phyloP scores from a whole-genome alignment of 2,113 vertebrate species.

The Heterotis niloticus region DNA sequence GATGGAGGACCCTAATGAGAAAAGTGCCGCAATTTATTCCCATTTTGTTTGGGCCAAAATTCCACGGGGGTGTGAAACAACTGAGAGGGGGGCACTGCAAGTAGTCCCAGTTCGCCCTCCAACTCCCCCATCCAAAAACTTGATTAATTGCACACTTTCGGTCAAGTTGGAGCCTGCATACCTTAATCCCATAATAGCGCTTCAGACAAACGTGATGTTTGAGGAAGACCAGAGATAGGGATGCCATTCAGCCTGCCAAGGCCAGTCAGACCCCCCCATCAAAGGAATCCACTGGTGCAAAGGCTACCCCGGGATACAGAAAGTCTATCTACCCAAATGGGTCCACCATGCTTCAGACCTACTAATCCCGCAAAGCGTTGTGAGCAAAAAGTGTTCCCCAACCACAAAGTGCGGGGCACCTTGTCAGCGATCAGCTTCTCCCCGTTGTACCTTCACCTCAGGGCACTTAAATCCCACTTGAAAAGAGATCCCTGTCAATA shows the following conservation, averaged over 20 bases:
- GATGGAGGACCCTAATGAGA: conserved; percentile 12
- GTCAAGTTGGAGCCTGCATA: neutral
- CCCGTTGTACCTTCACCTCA: too few species aligned
- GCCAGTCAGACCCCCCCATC: neutral
- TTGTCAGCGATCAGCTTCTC: too few species aligned
- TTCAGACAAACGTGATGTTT: neutral
- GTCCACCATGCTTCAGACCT: neutral
- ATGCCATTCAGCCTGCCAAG: neutral
- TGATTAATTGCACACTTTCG: neutral
- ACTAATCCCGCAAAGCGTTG: neutral
- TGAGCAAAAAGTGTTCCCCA: neutral
- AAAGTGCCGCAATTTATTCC: neutral
- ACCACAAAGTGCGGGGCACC: too few species aligned
- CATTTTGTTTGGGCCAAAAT: neutral
- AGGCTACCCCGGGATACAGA: too few species aligned
- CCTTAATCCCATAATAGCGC: neutral
- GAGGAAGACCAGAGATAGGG: neutral
- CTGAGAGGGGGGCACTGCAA: neutral
- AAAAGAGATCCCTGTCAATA: too few species aligned
- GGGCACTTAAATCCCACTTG: too few species aligned
- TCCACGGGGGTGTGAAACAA: neutral
- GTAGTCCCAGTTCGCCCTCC: neutral
- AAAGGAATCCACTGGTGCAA: too few species aligned
- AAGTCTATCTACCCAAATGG: too few species aligned
- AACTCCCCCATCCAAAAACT: neutral